A percentile compares a stretch with the other conserved stretches of the same genome.
phyloP scores from a whole-genome alignment of 1,140 invertebrate genomes.

The Triops cancriformis region DNA sequence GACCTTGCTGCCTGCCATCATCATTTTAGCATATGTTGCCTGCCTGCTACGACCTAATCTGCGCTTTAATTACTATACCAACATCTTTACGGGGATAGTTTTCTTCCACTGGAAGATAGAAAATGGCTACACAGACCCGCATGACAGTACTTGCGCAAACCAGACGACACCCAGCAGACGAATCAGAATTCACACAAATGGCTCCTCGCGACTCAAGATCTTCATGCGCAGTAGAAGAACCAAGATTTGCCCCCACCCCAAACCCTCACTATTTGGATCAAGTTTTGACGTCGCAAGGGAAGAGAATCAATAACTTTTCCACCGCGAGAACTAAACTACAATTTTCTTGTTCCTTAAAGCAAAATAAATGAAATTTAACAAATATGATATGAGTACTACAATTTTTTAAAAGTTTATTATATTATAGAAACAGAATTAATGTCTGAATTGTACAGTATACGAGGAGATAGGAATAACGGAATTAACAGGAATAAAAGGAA shows the following conservation, averaged over 20 bases:
- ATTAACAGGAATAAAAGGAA: too few relatives aligned
- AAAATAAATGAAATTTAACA: neutral
- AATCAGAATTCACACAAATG: neutral
- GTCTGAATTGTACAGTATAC: too few relatives aligned
- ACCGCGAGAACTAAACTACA: neutral
- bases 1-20: neutral
- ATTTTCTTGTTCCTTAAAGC: neutral
- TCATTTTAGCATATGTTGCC: neutral
- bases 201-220: neutral
- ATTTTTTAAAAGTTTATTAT: too few relatives aligned
- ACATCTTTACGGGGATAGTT: neutral
- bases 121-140: neutral
- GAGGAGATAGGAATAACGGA: too few relatives aligned
- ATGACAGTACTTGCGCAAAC: neutral
- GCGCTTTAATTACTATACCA: neutral
- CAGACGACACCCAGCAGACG: neutral
- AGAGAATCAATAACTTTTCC: constrained; percentile 7
- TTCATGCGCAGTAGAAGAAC: neutral
- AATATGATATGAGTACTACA: too few relatives aligned
- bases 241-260: neutral
- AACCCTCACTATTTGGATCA: neutral
- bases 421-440: too few relatives aligned
- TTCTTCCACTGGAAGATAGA: neutral
- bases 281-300: neutral
- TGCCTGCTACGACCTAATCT: neutral